These are phyloP conservation scores for Telenomus remus DNA, from an alignment of 1,140 invertebrate species.

Conservation along the genomic window DNA sequence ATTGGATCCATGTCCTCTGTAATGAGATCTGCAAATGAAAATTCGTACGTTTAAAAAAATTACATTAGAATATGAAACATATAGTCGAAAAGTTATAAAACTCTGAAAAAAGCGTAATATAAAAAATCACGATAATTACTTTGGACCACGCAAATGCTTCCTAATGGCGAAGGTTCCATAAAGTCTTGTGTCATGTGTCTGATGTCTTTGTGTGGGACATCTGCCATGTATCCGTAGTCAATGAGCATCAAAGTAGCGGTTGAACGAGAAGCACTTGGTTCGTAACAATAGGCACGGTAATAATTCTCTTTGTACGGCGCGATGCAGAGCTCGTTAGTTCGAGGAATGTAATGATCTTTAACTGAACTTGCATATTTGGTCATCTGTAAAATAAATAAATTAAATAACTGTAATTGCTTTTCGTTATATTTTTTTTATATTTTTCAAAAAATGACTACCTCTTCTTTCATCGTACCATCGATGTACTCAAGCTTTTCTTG, in stretches of 20 bases:
- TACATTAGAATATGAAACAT: too few species aligned
- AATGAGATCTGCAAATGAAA: slow-evolving; percentile 60
- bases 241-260: slow-evolving; percentile 61
- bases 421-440: not conserved
- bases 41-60: slow-evolving; percentile 9
- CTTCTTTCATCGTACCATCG: slow-evolving; percentile 45
- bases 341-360: slow-evolving; percentile 66
- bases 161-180: slow-evolving; percentile 48
- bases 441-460: slow-evolving; percentile 33
- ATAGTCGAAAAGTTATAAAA: too few species aligned
- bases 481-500: slow-evolving; percentile 55
- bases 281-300: slow-evolving; percentile 64
- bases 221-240: slow-evolving; percentile 65
- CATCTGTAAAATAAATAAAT: slow-evolving; percentile 5
- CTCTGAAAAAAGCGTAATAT: too few species aligned
- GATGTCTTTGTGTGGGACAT: slow-evolving; percentile 65
- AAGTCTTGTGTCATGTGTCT: slow-evolving; percentile 67
- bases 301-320: slow-evolving; percentile 59
- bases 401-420: too few species aligned
- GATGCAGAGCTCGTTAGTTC: slow-evolving; percentile 66
- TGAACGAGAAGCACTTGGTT: slow-evolving; percentile 16
- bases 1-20: slow-evolving; percentile 23
- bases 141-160: slow-evolving; percentile 55
- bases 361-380: slow-evolving; percentile 57
- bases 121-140: too few species aligned